These are phyloP conservation scores for Synodontis membranacea DNA, from an alignment of 2,113 vertebrate species.

Conservation along the genomic window DNA sequence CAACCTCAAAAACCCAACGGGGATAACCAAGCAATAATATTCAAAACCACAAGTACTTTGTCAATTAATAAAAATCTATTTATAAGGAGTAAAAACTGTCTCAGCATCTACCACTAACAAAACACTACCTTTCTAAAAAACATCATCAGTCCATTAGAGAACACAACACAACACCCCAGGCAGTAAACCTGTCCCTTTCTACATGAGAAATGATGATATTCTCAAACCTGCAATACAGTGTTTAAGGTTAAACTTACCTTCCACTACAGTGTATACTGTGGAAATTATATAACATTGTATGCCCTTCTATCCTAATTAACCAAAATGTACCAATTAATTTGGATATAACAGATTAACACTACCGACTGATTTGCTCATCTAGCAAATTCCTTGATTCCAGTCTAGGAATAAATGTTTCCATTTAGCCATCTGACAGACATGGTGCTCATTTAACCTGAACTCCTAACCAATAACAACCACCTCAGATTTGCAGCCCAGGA, in stretches of 20 bases:
- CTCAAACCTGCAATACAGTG: background rate
- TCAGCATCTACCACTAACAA: background rate
- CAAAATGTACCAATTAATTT: background rate
- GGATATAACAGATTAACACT: background rate
- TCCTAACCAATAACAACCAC: background rate
- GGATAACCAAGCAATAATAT: background rate
- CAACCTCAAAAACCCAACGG: background rate
- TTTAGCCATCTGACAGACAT: background rate
- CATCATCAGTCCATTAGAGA: background rate
- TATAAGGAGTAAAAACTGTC: background rate
- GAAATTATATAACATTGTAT: background rate
- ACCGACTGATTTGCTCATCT: background rate
- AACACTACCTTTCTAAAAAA: background rate
- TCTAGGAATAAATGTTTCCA: background rate
- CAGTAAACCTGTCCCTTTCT: background rate
- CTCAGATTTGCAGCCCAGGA: background rate
- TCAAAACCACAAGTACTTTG: background rate
- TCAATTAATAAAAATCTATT: background rate
- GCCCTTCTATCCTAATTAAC: background rate
- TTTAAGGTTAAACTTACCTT: background rate
- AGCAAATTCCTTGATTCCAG: background rate
- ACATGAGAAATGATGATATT: background rate
- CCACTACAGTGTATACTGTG: background rate
- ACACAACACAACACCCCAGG: background rate
- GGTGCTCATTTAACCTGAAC: background rate